A percentile compares a stretch with the other conserved stretches of the same genome.
These are phyloP conservation scores for Hypomecis atomaria DNA, from an alignment of 2,888 invertebrate species.

Conservation along the genomic window DNA sequence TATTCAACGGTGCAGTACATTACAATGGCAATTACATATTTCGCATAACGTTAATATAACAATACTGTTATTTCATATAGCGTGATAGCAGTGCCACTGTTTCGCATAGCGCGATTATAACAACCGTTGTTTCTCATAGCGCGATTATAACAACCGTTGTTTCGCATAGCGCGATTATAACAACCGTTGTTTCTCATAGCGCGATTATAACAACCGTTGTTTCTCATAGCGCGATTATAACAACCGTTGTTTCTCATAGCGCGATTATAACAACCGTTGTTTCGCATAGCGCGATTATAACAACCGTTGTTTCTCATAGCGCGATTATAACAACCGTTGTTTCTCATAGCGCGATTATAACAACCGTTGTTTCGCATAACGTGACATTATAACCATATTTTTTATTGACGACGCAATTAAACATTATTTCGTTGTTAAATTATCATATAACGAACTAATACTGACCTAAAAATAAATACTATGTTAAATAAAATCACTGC, in stretches of 20 bases:
- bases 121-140: background rate
- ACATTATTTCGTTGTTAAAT: constrained; percentile 36
- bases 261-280: too few relatives aligned
- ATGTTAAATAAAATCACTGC: constrained; percentile 45
- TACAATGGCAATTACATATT: too few relatives aligned
- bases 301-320: background rate
- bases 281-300: background rate
- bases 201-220: background rate
- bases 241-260: too few relatives aligned
- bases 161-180: too few relatives aligned
- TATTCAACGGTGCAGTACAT: background rate
- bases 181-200: background rate
- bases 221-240: background rate
- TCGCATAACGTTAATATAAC: background rate
- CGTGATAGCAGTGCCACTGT: background rate
- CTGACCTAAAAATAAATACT: constrained; percentile 51
- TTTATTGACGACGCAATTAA: constrained; percentile 9
- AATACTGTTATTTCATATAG: background rate
- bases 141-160: too few relatives aligned
- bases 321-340: too few relatives aligned
- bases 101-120: background rate
- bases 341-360: too few relatives aligned
- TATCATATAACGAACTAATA: constrained; percentile 40
- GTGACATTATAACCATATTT: too few relatives aligned
- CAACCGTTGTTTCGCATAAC: background rate